Conservation (phyloP, 2,888 invertebrate species). For the Microctonus brassicae region DNA sequence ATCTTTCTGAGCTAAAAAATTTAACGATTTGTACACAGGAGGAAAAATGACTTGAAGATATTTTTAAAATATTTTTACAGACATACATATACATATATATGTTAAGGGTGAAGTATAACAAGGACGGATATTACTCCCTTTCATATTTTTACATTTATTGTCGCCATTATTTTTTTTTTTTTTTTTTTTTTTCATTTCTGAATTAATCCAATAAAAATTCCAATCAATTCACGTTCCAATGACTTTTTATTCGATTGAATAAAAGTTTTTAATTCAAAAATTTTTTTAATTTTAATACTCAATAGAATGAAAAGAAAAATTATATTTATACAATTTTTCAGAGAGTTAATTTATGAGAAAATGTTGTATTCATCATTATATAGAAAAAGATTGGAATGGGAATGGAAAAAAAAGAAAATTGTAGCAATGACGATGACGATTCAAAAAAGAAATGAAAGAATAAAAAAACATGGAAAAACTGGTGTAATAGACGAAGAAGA, state of each 20-base stretch:
- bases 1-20: background rate
- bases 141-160: too few relatives aligned
- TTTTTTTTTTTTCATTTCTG: background rate
- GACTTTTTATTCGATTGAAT: background rate
- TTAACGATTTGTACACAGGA: background rate
- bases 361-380: too few relatives aligned
- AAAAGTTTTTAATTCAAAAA: too few relatives aligned
- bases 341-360: too few relatives aligned
- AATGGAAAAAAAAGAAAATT: background rate
- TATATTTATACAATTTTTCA: too few relatives aligned
- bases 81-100: background rate
- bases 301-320: too few relatives aligned
- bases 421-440: background rate
- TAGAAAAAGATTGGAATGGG: too few relatives aligned
- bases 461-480: background rate
- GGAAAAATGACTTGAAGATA: background rate
- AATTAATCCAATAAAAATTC: background rate
- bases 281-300: too few relatives aligned
- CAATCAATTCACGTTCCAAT: background rate
- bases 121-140: constrained; percentile 16
- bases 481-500: background rate
- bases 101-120: background rate
- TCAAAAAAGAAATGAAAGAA: too few relatives aligned
- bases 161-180: too few relatives aligned
- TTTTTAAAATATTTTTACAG: background rate